Percentiles rank a stretch among this genome's conserved stretches.
Conservation (phyloP, 2,797 vertebrate genomes). For the Crossoptilon crossoptilon region DNA sequence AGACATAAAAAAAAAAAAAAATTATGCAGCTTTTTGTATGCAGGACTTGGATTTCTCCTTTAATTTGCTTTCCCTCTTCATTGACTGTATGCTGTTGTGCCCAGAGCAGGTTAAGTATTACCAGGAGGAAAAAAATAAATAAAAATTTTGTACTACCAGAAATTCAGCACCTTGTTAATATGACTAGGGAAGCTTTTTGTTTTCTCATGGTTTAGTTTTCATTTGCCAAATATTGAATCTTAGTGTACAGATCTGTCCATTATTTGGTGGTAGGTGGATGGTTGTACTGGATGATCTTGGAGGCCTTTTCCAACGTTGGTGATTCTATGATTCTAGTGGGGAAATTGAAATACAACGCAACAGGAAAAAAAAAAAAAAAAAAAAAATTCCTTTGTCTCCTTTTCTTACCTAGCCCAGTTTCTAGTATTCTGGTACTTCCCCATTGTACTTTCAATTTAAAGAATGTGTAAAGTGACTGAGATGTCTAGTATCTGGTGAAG, state of each 20-base stretch:
- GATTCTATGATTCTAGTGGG: background rate
- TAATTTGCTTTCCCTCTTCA: background rate
- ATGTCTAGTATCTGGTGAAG: background rate
- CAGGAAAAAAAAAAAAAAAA: no score
- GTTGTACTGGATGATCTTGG: no score
- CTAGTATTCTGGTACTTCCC: background rate
- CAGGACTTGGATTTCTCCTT: background rate
- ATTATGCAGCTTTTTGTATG: background rate
- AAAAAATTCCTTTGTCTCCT: background rate
- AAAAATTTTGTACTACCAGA: no score
- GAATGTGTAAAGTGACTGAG: background rate
- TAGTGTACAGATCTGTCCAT: background rate
- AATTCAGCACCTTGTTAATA: no score
- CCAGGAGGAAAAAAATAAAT: no score
- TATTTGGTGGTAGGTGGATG: no score
- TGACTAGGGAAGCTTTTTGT: no score
- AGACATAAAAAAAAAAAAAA: background rate
- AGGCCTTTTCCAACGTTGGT: background rate
- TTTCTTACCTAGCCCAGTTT: background rate
- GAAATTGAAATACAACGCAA: background rate
- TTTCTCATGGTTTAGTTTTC: background rate
- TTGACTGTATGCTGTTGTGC: accelerated
- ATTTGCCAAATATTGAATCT: accelerated
- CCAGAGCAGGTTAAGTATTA: background rate
- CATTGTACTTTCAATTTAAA: background rate